Evolutionary conservation across 2,113 vertebrate genomes (phyloP).

Genomic region (Sebastes schlegelii): DNA sequence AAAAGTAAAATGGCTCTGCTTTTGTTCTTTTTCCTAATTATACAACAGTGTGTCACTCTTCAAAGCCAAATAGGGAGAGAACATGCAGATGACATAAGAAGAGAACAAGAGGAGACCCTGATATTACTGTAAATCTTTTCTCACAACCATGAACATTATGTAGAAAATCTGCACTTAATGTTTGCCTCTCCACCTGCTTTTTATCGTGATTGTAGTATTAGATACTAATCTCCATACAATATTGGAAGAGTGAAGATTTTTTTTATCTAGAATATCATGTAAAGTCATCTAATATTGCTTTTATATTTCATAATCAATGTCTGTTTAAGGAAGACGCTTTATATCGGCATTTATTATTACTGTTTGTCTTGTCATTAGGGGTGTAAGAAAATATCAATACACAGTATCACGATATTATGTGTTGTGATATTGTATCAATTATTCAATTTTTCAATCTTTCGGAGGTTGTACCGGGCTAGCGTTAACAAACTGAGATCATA

Average conservation of each 20-base stretch:
- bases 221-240: background rate
- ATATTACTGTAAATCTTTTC: constrained; percentile 19
- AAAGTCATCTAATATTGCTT: background rate
- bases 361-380: constrained; percentile 5
- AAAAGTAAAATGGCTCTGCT: background rate
- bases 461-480: too few relatives aligned
- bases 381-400: too few relatives aligned
- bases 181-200: background rate
- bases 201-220: background rate
- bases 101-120: constrained; percentile 14
- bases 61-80: background rate
- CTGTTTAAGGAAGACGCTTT: background rate
- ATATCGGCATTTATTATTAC: background rate
- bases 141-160: constrained; percentile 6
- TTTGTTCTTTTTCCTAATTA: constrained; percentile 9
- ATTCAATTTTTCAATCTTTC: too few relatives aligned
- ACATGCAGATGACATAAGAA: background rate
- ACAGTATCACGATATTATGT: too few relatives aligned
- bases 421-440: too few relatives aligned
- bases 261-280: background rate
- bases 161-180: constrained; percentile 20
- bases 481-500: too few relatives aligned
- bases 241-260: background rate
- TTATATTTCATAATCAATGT: background rate
- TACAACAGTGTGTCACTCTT: background rate